Conservation (phyloP, 2,888 invertebrate genomes). For the Drosophila mercatorum region DNA sequence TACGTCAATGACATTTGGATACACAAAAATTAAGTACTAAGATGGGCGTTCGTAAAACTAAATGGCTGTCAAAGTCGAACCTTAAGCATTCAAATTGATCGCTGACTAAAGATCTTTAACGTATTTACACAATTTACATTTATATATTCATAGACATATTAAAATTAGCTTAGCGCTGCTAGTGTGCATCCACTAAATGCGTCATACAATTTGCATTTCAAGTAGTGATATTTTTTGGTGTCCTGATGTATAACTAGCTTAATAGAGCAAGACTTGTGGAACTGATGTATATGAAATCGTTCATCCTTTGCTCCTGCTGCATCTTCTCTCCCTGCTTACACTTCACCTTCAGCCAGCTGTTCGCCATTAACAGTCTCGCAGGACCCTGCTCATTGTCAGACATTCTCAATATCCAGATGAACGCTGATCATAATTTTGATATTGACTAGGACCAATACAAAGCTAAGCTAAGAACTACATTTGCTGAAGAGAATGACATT, state of each 20-base stretch:
- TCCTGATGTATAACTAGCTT: background rate
- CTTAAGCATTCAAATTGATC: background rate
- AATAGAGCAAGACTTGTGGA: background rate
- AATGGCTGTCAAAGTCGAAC: conserved; percentile 9
- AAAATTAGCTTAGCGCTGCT: background rate
- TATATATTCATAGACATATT: background rate
- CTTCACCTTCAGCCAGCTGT: background rate
- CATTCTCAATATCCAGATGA: background rate
- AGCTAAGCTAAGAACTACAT: background rate
- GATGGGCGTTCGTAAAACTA: conserved; percentile 1
- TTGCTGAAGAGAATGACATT: background rate
- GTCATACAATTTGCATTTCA: conserved; percentile 2
- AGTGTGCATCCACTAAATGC: conserved; percentile 2
- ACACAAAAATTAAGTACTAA: conserved; percentile 7
- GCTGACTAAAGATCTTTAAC: conserved; percentile 4
- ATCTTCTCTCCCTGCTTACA: background rate
- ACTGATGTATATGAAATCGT: background rate
- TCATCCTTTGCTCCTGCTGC: background rate
- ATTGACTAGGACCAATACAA: background rate
- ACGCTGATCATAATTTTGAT: background rate
- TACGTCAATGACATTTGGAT: conserved; percentile 2
- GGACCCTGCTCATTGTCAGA: background rate
- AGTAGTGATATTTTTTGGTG: background rate
- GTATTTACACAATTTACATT: conserved; percentile 11
- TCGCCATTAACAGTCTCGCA: background rate